A percentile compares a stretch with the other conserved stretches of the same genome.
Conservation (phyloP, 2,797 vertebrate species). For the Chloroceryle amazona region DNA sequence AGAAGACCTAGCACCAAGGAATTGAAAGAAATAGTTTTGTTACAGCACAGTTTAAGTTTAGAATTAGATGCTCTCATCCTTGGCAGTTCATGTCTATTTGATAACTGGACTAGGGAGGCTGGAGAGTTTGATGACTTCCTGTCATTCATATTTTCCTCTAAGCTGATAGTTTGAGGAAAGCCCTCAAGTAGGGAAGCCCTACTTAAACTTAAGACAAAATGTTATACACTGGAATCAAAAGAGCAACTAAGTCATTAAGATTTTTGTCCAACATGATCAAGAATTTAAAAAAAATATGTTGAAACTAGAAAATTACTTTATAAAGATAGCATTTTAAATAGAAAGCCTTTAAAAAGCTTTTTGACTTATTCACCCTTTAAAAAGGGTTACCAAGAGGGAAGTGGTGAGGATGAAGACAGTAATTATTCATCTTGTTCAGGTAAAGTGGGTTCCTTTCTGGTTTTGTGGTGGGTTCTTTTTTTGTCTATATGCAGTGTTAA, state of each 20-base stretch:
- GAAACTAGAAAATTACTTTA: neutral
- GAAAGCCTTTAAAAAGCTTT: neutral
- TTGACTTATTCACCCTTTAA: neutral
- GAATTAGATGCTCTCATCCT: neutral
- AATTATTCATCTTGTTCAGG: neutral
- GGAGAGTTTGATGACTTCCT: neutral
- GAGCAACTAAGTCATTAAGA: neutral
- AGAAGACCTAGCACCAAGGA: neutral
- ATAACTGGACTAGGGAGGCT: neutral
- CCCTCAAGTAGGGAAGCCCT: no score
- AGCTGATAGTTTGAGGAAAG: neutral
- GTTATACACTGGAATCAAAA: neutral
- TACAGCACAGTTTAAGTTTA: neutral
- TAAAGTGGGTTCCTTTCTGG: neutral
- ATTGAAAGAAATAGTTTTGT: neutral
- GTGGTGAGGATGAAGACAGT: neutral
- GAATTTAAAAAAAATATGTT: fast-evolving
- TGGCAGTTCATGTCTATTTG: neutral
- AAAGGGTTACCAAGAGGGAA: neutral
- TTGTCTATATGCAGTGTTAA: neutral
- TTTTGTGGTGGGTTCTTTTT: neutral
- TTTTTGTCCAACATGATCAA: neutral
- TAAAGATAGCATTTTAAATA: neutral
- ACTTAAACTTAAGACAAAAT: neutral
- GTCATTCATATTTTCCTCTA: neutral